Conservation (phyloP, 2,797 vertebrate genomes). For the Leptoclinus maculatus region DNA sequence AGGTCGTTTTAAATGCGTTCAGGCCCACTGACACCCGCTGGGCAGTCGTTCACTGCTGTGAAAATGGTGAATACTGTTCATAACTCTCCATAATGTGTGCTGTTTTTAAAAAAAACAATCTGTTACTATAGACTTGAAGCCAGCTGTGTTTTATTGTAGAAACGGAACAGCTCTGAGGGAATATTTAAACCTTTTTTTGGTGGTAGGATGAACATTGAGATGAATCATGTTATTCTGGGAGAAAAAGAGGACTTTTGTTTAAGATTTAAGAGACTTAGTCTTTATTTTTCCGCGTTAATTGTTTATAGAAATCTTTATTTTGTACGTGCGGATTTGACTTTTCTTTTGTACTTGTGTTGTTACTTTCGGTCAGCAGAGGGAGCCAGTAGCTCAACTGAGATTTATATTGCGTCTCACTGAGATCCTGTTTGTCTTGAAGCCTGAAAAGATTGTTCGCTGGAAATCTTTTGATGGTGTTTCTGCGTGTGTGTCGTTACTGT, state of each 20-base stretch:
- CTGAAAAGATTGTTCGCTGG: neutral
- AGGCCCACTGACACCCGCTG: neutral
- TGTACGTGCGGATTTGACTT: neutral
- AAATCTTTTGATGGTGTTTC: neutral
- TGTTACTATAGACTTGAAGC: slow-evolving; percentile 10
- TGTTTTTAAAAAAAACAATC: neutral
- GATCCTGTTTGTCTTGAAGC: neutral
- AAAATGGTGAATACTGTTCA: slow-evolving; percentile 1
- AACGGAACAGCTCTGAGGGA: neutral
- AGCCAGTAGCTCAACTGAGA: slow-evolving; percentile 21
- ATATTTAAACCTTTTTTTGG: neutral
- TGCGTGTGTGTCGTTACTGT: neutral
- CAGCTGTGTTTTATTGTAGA: neutral
- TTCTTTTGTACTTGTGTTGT: neutral
- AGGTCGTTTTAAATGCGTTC: slow-evolving; percentile 4
- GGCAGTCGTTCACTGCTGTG: neutral
- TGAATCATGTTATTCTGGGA: neutral
- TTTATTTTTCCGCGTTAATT: slow-evolving; percentile 5
- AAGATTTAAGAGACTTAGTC: neutral
- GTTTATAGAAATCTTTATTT: neutral
- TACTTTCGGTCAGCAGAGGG: slow-evolving; percentile 59
- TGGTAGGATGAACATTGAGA: neutral
- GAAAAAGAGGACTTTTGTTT: neutral
- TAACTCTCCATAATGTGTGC: slow-evolving; percentile 11
- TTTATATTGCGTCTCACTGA: neutral